Percentiles rank a stretch among this genome's conserved stretches.
phyloP scores from a whole-genome alignment of 37 sponge, comb jelly and placozoan species.

The Corticium candelabrum region DNA sequence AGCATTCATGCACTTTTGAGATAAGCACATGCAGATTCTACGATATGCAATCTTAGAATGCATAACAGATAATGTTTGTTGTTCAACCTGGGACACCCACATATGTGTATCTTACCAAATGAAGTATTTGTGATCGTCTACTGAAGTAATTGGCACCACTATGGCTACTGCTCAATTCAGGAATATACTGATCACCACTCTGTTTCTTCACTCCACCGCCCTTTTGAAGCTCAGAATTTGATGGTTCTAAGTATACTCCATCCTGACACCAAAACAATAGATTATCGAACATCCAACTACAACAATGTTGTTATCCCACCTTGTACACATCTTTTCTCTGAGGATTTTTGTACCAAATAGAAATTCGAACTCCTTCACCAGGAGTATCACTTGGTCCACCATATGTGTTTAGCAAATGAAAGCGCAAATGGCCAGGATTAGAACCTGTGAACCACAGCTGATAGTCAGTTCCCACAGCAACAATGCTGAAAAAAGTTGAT shows the following conservation, averaged over 20 bases:
- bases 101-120: slow-evolving; percentile 57
- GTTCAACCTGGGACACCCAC: too few species aligned
- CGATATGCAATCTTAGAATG: too few species aligned
- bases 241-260: slow-evolving; percentile 54
- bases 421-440: slow-evolving; percentile 34
- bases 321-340: slow-evolving; percentile 69
- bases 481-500: slow-evolving; percentile 73
- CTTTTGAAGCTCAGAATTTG: slow-evolving; percentile 17
- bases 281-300: not conserved
- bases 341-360: slow-evolving; percentile 63
- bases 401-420: slow-evolving; percentile 70
- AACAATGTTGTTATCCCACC: too few species aligned
- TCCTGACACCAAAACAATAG: slow-evolving; percentile 23
- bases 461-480: slow-evolving; percentile 52
- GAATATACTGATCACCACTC: slow-evolving; percentile 14
- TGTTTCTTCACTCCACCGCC: slow-evolving; percentile 7
- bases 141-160: slow-evolving; percentile 68
- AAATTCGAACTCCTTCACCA: slow-evolving; percentile 20
- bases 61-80: too few species aligned
- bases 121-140: slow-evolving; percentile 35
- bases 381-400: slow-evolving; percentile 13
- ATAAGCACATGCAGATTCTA: too few species aligned
- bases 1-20: slow-evolving; percentile 3
- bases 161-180: not conserved
- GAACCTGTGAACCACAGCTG: slow-evolving; percentile 67